These are phyloP conservation scores for Lepidocyrtinus sp. DNA, from an alignment of 2,888 invertebrate genomes.

Conservation along the genomic window DNA sequence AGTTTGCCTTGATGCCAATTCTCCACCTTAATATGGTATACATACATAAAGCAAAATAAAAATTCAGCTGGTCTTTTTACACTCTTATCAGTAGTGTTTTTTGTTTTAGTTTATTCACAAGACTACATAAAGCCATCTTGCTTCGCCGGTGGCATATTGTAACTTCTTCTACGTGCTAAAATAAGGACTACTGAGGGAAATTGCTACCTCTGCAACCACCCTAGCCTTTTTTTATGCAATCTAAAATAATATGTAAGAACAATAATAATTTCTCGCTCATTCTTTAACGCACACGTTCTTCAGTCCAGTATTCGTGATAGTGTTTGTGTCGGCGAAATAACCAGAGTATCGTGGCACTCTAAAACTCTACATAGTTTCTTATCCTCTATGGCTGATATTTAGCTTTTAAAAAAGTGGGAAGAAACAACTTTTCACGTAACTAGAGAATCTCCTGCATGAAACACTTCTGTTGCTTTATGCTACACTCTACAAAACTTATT, in stretches of 20 bases:
- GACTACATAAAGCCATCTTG: constrained; percentile 13
- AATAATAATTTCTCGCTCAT: constrained; percentile 44
- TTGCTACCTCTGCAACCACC: neutral
- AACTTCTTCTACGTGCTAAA: constrained; percentile 18
- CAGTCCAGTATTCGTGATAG: constrained; percentile 28
- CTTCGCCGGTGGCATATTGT: constrained; percentile 53
- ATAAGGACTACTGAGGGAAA: constrained; percentile 4
- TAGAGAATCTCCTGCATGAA: constrained; percentile 28
- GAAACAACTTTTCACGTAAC: constrained; percentile 48
- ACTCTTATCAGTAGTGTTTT: constrained; percentile 25
- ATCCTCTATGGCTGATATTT: neutral
- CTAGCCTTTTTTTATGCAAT: constrained; percentile 13
- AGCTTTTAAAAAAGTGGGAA: constrained; percentile 32
- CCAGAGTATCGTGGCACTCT: constrained; percentile 26
- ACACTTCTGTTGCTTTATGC: constrained; percentile 21
- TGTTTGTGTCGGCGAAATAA: constrained; percentile 44
- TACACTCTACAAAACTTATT: neutral
- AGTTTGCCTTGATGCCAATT: constrained; percentile 16
- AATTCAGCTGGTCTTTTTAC: constrained; percentile 35
- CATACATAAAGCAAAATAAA: constrained; percentile 1
- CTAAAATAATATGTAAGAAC: constrained; percentile 21
- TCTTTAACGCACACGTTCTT: constrained; percentile 48
- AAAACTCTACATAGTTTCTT: constrained; percentile 12
- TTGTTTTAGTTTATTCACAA: constrained; percentile 35
- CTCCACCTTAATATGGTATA: constrained; percentile 5